These are phyloP conservation scores for Sebastiscus albofasciatus DNA, from an alignment of 2,797 vertebrate species.

Conservation along the genomic window DNA sequence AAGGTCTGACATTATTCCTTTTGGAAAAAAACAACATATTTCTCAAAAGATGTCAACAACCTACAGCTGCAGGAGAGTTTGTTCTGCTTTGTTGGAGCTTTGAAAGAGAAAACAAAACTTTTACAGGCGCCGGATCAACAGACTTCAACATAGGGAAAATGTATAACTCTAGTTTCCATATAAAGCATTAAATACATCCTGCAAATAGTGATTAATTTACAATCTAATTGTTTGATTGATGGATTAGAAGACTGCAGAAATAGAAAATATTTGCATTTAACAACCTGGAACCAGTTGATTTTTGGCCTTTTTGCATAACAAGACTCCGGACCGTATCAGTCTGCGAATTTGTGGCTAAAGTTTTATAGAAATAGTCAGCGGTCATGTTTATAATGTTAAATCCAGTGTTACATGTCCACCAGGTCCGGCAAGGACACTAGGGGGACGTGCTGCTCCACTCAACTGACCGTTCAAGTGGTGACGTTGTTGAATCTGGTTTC, in stretches of 20 bases:
- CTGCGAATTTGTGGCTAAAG: too few relatives aligned
- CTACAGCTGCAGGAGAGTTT: constrained; percentile 18
- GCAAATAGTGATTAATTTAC: neutral
- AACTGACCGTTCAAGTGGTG: too few relatives aligned
- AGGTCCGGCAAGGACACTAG: too few relatives aligned
- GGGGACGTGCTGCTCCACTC: too few relatives aligned
- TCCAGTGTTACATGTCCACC: too few relatives aligned
- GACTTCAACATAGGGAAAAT: neutral
- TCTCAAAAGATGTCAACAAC: constrained; percentile 28
- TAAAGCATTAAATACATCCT: neutral
- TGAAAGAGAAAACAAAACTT: neutral
- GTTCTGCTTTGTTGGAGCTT: neutral
- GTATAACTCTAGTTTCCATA: neutral
- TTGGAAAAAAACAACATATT: constrained; percentile 1
- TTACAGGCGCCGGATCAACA: neutral
- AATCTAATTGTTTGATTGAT: neutral
- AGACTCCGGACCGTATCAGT: too few relatives aligned
- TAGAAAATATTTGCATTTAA: neutral
- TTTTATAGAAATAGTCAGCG: too few relatives aligned
- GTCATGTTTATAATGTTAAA: too few relatives aligned
- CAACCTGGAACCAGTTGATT: neutral
- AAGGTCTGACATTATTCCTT: constrained; percentile 30
- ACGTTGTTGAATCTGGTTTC: too few relatives aligned
- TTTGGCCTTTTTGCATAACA: neutral
- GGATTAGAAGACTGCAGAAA: neutral